Evolutionary conservation across 2,113 vertebrate species (phyloP).

Genomic region (Chaetops frenatus): DNA sequence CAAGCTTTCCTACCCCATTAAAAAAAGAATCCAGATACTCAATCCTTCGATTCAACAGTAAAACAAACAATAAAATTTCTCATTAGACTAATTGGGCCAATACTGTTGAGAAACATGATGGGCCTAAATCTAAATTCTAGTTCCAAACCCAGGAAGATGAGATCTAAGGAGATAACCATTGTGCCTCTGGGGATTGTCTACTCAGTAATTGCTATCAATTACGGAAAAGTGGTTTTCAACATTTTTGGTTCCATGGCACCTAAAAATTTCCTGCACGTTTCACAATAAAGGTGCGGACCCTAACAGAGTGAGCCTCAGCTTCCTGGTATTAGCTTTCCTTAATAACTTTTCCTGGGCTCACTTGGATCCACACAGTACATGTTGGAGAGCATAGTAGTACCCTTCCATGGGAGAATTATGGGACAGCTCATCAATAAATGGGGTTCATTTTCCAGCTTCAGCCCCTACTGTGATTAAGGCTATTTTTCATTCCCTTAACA

Average conservation of each 20-base stretch:
- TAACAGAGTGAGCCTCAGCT: neutral
- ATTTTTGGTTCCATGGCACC: neutral
- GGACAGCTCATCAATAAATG: neutral
- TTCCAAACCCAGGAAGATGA: neutral
- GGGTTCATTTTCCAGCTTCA: neutral
- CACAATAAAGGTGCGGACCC: neutral
- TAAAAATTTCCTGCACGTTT: neutral
- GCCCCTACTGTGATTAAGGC: neutral
- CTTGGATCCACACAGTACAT: neutral
- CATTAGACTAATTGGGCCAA: conserved; percentile 40
- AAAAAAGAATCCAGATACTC: neutral
- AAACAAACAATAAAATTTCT: conserved; percentile 37
- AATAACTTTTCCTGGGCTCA: neutral
- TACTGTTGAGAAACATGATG: neutral
- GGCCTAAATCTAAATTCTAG: neutral
- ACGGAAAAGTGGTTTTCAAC: neutral
- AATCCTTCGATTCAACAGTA: conserved; percentile 28
- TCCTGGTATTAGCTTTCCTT: neutral
- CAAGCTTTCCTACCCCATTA: conserved; percentile 20
- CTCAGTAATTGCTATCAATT: neutral
- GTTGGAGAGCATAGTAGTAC: neutral
- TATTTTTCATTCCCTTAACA: conserved; percentile 11
- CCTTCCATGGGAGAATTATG: neutral
- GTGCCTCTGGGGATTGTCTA: neutral
- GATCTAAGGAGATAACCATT: neutral